A percentile compares a stretch with the other conserved stretches of the same genome.
Conservation (phyloP, 2,888 invertebrate genomes). For the Glyphotaelius pellucidus region DNA sequence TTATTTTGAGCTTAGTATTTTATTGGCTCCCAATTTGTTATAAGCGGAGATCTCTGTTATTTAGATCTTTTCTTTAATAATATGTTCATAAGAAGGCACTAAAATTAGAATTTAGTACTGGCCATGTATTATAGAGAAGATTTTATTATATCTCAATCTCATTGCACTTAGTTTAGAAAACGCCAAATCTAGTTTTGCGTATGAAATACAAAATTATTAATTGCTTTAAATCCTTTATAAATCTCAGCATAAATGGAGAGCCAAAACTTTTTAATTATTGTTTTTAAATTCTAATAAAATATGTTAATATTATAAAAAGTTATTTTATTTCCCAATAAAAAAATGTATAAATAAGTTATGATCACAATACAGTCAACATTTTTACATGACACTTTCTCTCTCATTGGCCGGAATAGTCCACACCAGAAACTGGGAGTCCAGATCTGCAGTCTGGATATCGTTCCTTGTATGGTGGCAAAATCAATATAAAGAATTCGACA, state of each 20-base stretch:
- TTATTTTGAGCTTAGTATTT: conserved; percentile 48
- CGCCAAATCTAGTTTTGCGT: background rate
- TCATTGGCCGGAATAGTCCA: background rate
- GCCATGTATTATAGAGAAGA: background rate
- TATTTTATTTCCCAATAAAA: conserved; percentile 36
- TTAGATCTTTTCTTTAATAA: background rate
- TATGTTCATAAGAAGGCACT: conserved; percentile 1
- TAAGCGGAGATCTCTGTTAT: background rate
- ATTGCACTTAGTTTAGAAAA: background rate
- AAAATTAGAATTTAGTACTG: background rate
- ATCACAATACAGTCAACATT: conserved; percentile 5
- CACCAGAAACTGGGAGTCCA: background rate
- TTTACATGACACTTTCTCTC: background rate
- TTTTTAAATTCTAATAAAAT: conserved; percentile 45
- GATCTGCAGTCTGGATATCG: background rate
- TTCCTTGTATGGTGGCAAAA: background rate
- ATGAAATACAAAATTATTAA: conserved; percentile 7
- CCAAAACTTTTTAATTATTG: conserved; percentile 5
- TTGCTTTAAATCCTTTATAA: background rate
- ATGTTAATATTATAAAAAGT: conserved; percentile 38
- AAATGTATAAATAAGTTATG: conserved; percentile 17
- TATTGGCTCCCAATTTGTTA: conserved; percentile 32
- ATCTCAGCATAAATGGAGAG: conserved; percentile 22
- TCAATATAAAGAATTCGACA: background rate
- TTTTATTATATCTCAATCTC: background rate